Evolutionary conservation across 2,797 vertebrate species (phyloP), one percentile per base, ranked within the genome.

Genomic region (Aulostomus chinensis): DNA sequence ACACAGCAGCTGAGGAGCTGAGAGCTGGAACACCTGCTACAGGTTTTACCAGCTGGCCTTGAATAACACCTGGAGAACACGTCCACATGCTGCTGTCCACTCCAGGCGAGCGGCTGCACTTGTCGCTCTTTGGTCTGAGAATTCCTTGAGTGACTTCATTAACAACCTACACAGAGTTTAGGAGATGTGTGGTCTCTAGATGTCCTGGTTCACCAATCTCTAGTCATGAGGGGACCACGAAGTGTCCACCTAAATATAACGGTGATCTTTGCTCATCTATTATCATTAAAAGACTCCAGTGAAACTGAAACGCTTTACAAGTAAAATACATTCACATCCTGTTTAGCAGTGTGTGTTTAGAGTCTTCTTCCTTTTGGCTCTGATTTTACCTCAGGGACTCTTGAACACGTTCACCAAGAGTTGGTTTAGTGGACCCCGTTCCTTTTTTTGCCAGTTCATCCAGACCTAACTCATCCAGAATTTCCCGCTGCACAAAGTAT

Each of bases 381-480:
- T 29, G 11, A 18, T 18, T 38, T 81, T 88, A 91, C 90, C 89
- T 88, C 10, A 88, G 9, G 2, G 50, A 78, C 17, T 86, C 73
- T 35, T 72, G 79, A 34, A 85, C 2, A 5, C 17, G 73, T 7
- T 89, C 58, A 1, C 17, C 53, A 31, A 83, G 10, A 4, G 73
- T 53, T 6, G 74, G 80, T 49, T 68, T 61, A 2, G 36, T 38
- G 29, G 60, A 37, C 67, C 76, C 66, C 0, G 50, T 81, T 63
- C 77, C 81, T 68, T 88, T 84, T 14, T 74, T 85, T 0, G 90
- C 95, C 59, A 94, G 68, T 37, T 88, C 78, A 41, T 96, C 92
- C 65, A 97, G 84, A 3, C 84, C 64, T 1, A 83, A 60, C 76
- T 95, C 92, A 32, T 89, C 90, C 56, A 97, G 59, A 37, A 91